phyloP scores from a whole-genome alignment of 2,113 vertebrate genomes.

The Alosa alosa region DNA sequence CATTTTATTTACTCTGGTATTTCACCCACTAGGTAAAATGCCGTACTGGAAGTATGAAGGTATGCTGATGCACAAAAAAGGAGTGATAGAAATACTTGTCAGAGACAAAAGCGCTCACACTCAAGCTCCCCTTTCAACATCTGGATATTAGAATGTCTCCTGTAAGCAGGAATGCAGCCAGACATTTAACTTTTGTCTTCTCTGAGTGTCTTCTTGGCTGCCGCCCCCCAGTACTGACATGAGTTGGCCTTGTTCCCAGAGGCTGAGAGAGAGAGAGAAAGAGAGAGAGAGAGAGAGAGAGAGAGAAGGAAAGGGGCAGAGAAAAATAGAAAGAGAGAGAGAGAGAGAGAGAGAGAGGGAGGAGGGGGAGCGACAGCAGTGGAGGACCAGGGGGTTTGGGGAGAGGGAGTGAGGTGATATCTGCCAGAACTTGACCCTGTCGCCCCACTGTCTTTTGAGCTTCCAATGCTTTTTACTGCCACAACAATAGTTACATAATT shows the following conservation, averaged over 20 bases:
- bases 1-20: neutral
- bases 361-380: neutral
- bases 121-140: constrained; percentile 39
- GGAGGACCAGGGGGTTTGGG: neutral
- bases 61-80: constrained; percentile 3
- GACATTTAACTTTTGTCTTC: constrained; percentile 50
- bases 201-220: constrained; percentile 44
- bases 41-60: constrained; percentile 19
- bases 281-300: constrained; percentile 18
- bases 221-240: constrained; percentile 37
- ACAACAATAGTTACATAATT: constrained; percentile 56
- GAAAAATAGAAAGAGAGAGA: neutral
- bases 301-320: neutral
- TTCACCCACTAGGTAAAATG: constrained; percentile 9
- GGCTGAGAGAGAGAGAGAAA: constrained; percentile 7
- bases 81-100: constrained; percentile 22
- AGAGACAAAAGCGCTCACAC: constrained; percentile 23
- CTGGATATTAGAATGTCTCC: constrained; percentile 42
- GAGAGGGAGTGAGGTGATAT: constrained; percentile 31
- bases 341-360: neutral
- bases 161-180: constrained; percentile 38
- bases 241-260: constrained; percentile 50
- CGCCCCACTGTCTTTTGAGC: constrained; percentile 49
- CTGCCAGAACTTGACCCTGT: constrained; percentile 60
- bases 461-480: constrained; percentile 52